Percentiles rank a stretch among this genome's conserved stretches.
phyloP scores from a whole-genome alignment of 1,140 invertebrate genomes.

The Temnothorax nylanderi region DNA sequence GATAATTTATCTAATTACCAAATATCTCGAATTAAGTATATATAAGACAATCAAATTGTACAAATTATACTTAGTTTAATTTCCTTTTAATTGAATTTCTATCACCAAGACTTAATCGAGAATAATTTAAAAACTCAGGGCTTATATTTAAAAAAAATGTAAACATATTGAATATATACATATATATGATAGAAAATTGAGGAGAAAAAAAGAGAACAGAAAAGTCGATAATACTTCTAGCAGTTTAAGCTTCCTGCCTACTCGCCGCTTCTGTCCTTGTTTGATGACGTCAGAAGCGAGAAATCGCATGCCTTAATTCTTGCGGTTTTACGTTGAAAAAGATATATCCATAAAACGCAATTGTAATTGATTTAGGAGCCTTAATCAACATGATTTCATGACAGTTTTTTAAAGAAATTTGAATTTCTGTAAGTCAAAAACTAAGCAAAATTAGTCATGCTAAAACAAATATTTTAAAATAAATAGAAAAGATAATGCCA shows the following conservation, averaged over 20 bases:
- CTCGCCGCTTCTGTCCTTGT: no score
- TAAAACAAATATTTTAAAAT: slow-evolving; percentile 6
- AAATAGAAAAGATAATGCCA: background rate
- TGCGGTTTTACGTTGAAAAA: no score
- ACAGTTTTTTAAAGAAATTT: background rate
- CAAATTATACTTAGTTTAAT: background rate
- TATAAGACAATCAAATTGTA: background rate
- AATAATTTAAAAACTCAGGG: background rate
- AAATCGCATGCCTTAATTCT: no score
- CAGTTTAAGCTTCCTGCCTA: background rate
- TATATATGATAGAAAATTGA: background rate
- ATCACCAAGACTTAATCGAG: background rate
- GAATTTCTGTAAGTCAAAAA: slow-evolving; percentile 43
- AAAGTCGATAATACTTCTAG: background rate
- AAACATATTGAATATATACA: background rate
- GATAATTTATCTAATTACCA: background rate
- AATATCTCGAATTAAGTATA: background rate
- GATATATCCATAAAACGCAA: no score
- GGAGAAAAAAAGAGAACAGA: background rate
- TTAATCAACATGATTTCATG: background rate
- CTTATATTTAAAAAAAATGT: background rate
- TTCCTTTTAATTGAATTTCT: no score
- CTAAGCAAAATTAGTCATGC: slow-evolving; percentile 20
- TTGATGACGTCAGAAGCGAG: no score
- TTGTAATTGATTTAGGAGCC: no score